A percentile compares a stretch with the other conserved stretches of the same genome.
phyloP scores from a whole-genome alignment of 2,113 vertebrate species.

The Cricetomys ansorgei region DNA sequence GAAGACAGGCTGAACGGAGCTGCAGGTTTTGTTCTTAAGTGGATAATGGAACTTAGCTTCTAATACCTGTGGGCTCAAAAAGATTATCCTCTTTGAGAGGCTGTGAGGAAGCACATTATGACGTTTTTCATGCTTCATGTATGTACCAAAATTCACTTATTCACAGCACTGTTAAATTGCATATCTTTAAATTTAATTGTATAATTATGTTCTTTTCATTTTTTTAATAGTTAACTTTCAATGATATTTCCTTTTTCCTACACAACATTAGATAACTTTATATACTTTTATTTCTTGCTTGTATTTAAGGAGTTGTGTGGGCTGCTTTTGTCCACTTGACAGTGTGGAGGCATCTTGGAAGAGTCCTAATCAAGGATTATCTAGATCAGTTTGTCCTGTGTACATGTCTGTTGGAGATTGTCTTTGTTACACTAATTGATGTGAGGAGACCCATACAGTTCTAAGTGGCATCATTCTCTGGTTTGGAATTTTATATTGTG shows the following conservation, averaged over 20 bases:
- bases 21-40: not conserved
- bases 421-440: not conserved
- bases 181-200: not conserved
- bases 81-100: not conserved
- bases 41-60: not conserved
- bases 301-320: not conserved
- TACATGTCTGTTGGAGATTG: not conserved
- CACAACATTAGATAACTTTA: not conserved
- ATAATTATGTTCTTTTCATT: not conserved
- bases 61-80: not conserved
- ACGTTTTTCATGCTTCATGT: not conserved
- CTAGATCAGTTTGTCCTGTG: not conserved
- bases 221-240: not conserved
- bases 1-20: not conserved
- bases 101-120: not conserved
- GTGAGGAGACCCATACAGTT: not conserved
- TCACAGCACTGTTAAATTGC: not conserved
- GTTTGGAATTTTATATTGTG: not conserved
- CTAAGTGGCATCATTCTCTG: not conserved
- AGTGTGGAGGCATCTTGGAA: not conserved
- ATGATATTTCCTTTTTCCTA: not conserved
- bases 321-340: not conserved
- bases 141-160: not conserved
- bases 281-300: not conserved
- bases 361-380: not conserved